These are phyloP conservation scores for Argyresthia albistria DNA, from an alignment of 2,888 invertebrate species.

Conservation along the genomic window DNA sequence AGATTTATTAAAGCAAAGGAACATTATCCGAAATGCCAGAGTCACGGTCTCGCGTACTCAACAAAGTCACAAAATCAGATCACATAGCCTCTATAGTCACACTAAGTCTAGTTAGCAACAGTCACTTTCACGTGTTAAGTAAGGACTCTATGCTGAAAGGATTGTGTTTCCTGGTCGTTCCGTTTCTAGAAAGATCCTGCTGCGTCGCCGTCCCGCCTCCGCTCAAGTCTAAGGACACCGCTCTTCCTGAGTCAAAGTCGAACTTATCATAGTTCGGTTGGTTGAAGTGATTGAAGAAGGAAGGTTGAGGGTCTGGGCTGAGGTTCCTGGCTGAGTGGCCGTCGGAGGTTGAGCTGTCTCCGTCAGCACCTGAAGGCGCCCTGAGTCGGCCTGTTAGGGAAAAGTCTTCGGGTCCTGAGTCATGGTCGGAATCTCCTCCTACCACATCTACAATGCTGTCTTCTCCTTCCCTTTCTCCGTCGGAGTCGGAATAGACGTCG, in stretches of 20 bases:
- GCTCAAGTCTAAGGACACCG: constrained; percentile 63
- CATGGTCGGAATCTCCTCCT: constrained; percentile 84
- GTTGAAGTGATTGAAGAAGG: constrained; percentile 58
- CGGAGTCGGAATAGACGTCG: constrained; percentile 73
- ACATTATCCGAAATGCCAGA: constrained; percentile 39
- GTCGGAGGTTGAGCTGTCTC: constrained; percentile 68
- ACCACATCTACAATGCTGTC: constrained; percentile 88
- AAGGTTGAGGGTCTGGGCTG: constrained; percentile 60
- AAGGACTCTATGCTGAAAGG: constrained; percentile 93
- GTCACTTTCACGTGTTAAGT: constrained; percentile 78
- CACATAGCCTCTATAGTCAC: constrained; percentile 45
- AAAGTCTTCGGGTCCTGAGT: constrained; percentile 76
- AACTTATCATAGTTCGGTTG: constrained; percentile 58
- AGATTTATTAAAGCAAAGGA: constrained; percentile 35
- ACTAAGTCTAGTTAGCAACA: constrained; percentile 19
- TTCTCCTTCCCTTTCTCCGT: constrained; percentile 74
- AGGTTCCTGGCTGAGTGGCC: constrained; percentile 56
- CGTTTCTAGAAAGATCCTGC: constrained; percentile 67
- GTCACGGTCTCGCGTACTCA: constrained; percentile 24
- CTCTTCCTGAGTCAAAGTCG: constrained; percentile 62
- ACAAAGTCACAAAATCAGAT: constrained; percentile 18
- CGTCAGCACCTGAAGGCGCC: constrained; percentile 72
- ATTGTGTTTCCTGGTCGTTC: constrained; percentile 77
- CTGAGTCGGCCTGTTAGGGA: constrained; percentile 71
- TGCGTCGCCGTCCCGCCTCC: constrained; percentile 50